phyloP scores from a whole-genome alignment of 2,113 vertebrate genomes.

The Alosa alosa region DNA sequence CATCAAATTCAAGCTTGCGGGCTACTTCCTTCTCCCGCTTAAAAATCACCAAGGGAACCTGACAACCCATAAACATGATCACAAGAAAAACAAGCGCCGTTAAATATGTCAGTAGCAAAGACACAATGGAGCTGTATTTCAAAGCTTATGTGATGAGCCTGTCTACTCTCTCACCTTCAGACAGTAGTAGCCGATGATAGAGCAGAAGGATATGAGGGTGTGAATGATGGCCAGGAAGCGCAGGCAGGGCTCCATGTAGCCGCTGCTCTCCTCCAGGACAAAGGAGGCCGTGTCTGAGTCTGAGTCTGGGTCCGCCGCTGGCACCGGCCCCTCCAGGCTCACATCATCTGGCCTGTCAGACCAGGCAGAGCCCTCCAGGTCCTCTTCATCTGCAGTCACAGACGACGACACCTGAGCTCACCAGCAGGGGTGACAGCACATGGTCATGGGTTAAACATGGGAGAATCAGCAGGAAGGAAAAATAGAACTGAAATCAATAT shows the following conservation, averaged over 20 bases:
- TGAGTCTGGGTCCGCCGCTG: conserved; percentile 39
- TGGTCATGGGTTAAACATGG: not conserved
- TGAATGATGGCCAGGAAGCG: conserved; percentile 82
- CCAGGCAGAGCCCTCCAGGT: conserved; percentile 66
- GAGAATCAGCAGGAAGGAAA: not conserved
- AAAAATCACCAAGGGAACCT: conserved; percentile 94
- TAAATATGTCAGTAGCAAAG: not conserved
- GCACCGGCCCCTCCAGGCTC: conserved; percentile 33
- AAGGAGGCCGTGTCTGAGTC: conserved; percentile 68
- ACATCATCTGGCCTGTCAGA: conserved; percentile 27
- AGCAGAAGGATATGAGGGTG: conserved; percentile 92
- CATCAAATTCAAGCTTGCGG: conserved; percentile 91
- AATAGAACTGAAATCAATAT: not conserved
- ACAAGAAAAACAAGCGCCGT: not conserved
- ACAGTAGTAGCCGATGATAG: conserved; percentile 96
- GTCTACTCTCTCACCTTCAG: conserved; percentile 78
- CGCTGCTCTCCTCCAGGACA: conserved; percentile 88
- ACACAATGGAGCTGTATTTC: not conserved
- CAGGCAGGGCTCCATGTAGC: conserved; percentile 89
- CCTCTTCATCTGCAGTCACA: conserved; percentile 56
- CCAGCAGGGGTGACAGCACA: not conserved
- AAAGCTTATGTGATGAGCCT: not conserved
- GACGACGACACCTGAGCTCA: conserved; percentile 77
- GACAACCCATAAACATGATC: conserved; percentile 32
- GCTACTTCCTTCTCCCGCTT: conserved; percentile 96